Base-by-base conservation (phyloP, 2,888 invertebrate species). In the Zele albiditarsus region DNA sequence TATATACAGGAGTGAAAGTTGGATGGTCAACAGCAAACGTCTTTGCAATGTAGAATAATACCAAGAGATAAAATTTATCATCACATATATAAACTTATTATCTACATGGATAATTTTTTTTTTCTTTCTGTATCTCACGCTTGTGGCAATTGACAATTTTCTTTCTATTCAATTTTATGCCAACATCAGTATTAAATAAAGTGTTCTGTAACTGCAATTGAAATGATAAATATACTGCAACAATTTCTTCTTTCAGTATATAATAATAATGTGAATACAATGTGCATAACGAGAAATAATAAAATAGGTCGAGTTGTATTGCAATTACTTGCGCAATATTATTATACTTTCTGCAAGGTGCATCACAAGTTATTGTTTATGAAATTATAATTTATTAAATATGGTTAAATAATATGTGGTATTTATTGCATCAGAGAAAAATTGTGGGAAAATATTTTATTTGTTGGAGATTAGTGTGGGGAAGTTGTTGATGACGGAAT, bases 1-100 rank as follows among this genome's bases (percentile, higher is more conserved):
- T 53, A 4, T 53, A n/a, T 53, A 20, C n/a, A 20, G 5, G 53
- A 67, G 67, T 67, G 67, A 67, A 67, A 67, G 67, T 42, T 16
- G 28, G 62, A 62, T 62, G 62, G 62, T 27, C 62, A 62, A 31
- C 28, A 14, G 8, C n/a, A 2, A 16, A 16, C 20, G 28, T 62
- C 27, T 28, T 31, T 62, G 14, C 8, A 16, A 62, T 27, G 62
- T n/a, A 14, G 14, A 28, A 62, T 57, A 12, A n/a, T 12, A 28
- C 62, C 14, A 31, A 20, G 23, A 8, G 8, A n/a, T 4, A 5
- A 5, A 46, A 46, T 46, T n/a, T 3, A n/a, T 16, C 14, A 14
- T 14, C 16, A 46, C 16, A 12, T 8, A 38, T 12, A 38, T 38
- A 12, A 38, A 38, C 38, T 38, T 38, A 2, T 8, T 2, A 38